Percentiles rank a stretch among this genome's conserved stretches.
Evolutionary conservation across 2,797 vertebrate genomes (phyloP).

Genomic region (Eulemur coronatus): DNA sequence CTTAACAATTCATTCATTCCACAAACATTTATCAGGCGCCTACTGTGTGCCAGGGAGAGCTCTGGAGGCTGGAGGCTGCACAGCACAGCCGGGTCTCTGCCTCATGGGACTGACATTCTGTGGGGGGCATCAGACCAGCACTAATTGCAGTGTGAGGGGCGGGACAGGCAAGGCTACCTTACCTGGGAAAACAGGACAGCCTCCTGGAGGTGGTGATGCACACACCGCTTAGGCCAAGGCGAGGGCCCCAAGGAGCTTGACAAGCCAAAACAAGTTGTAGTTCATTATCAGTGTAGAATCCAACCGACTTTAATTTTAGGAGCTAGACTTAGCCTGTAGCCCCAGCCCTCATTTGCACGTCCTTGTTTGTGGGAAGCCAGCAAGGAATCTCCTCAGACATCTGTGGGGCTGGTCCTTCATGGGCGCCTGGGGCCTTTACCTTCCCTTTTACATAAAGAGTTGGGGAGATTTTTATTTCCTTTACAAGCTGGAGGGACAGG

Average conservation of each 20-base stretch:
- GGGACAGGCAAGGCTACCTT: fast-evolving
- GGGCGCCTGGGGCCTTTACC: no score
- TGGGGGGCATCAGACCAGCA: no score
- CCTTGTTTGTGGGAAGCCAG: no score
- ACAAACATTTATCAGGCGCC: not conserved
- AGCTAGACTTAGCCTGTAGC: no score
- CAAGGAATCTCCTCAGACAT: no score
- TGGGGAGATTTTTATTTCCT: not conserved
- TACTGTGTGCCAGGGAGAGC: not conserved
- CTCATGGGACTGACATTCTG: not conserved
- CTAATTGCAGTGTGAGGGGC: not conserved
- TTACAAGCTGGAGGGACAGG: not conserved
- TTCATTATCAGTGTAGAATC: no score
- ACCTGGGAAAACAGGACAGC: not conserved
- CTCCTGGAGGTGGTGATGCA: not conserved
- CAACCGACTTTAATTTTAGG: no score
- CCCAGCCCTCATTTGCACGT: no score
- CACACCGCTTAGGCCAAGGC: no score
- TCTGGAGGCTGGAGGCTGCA: not conserved
- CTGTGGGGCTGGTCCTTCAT: no score
- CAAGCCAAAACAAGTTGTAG: no score
- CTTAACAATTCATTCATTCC: not conserved
- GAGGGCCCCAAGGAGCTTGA: not conserved
- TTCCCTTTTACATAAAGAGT: no score
- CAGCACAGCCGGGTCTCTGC: not conserved